Evolutionary conservation across 2,888 invertebrate species (phyloP), one percentile per base, ranked within the genome.

Genomic region (Drosophila dives): DNA sequence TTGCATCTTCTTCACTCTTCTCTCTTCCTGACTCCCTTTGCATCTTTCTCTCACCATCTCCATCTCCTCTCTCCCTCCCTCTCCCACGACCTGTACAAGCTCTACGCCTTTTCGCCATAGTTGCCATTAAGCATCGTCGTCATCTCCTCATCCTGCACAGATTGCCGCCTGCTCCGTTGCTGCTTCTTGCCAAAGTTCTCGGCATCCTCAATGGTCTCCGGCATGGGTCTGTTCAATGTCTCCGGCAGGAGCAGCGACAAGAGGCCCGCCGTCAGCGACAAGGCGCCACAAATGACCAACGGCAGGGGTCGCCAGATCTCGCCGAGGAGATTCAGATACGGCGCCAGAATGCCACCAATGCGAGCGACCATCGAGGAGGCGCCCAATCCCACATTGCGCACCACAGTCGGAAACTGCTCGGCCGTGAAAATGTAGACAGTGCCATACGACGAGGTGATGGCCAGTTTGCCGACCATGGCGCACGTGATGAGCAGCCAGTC

Each of bases 321-420:
- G 12, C 94, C 94, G 75, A 97, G 91, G 10, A 96, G 95, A 48
- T 97, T 96, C 0, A 98, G 95, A 88, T 97, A 98, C 0, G 98
- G 98, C 0, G 98, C 93, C 67, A 93, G 72, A 33, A 93, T 93
- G 48, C 93, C 93, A n/a, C 98, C 98, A 73, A 98, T 93, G 83
- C 98, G 94, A 0, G 98, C 98, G 66, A 96, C 95, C 94, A 97
- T 97, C 0, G 98, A 98, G 20, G 97, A 95, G 11, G 97, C 94
- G 1, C 98, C 98, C 62, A 98, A 95, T 0, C 97, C 98, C 42
- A 97, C 96, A 92, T 98, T 98, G 53, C 98, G 94, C 38, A 96
- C 95, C 15, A 96, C 95, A 1, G 96, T 96, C 15, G 96, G 96
- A 86, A 96, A 96, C 89, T 96, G 96, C 92, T 96, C 96, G 0